Percentiles rank a stretch among this genome's conserved stretches.
Evolutionary conservation across 2,888 invertebrate genomes (phyloP).

Genomic region (Portevinia maculata): DNA sequence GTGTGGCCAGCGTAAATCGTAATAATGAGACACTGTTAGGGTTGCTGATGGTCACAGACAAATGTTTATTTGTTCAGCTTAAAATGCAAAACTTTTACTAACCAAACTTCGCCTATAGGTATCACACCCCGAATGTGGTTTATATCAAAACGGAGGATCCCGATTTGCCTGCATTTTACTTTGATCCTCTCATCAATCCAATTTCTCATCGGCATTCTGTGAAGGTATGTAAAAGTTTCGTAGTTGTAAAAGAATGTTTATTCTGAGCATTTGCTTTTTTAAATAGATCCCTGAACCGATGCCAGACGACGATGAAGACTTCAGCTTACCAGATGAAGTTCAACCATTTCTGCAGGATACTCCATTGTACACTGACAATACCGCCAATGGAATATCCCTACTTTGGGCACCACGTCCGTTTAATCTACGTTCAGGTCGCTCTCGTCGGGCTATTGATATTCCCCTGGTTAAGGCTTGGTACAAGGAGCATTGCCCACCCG

Average conservation of each 20-base stretch:
- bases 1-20: slow-evolving; percentile 84
- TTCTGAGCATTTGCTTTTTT: slow-evolving; percentile 6
- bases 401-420: slow-evolving; percentile 99
- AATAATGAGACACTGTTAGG: slow-evolving; percentile 79
- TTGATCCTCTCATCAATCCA: slow-evolving; percentile 99
- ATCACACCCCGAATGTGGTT: slow-evolving; percentile 99
- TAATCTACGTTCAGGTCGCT: slow-evolving; percentile 96
- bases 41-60: slow-evolving; percentile 86
- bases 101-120: slow-evolving; percentile 86
- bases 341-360: slow-evolving; percentile 97
- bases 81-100: slow-evolving; percentile 6
- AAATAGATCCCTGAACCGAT: slow-evolving; percentile 89
- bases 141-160: slow-evolving; percentile 99
- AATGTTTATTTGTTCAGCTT: background rate
- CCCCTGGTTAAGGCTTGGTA: slow-evolving; percentile 99
- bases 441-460: slow-evolving; percentile 97
- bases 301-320: slow-evolving; percentile 97
- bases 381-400: slow-evolving; percentile 98
- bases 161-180: slow-evolving; percentile 99
- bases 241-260: background rate
- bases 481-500: slow-evolving; percentile 96
- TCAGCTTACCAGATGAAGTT: slow-evolving; percentile 94
- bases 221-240: slow-evolving; percentile 84
- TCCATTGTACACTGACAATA: slow-evolving; percentile 98
- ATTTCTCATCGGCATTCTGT: slow-evolving; percentile 97